These are phyloP conservation scores for Agrypnia vestita DNA, from an alignment of 1,140 invertebrate species.

Conservation along the genomic window DNA sequence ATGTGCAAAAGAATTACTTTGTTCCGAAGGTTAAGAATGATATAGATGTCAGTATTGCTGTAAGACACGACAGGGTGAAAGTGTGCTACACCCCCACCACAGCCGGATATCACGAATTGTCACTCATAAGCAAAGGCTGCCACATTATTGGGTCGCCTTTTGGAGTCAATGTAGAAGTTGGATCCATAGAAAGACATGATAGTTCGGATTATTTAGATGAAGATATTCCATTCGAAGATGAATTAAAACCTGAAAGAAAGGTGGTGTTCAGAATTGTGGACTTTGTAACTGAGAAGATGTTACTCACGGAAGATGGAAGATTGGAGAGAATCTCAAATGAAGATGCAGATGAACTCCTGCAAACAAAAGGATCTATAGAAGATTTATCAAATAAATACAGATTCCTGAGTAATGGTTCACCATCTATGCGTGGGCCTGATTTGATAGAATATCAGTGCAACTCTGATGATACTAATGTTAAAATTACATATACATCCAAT, in stretches of 20 bases:
- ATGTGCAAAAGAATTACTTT: constrained; percentile 69
- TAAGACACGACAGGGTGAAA: constrained; percentile 65
- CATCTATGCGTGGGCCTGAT: constrained; percentile 42
- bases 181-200: constrained; percentile 62
- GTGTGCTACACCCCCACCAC: constrained; percentile 67
- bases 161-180: constrained; percentile 66
- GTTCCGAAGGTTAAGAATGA: constrained; percentile 70
- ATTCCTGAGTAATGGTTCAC: constrained; percentile 30
- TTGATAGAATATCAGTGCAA: constrained; percentile 52
- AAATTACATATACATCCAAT: neutral
- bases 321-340: constrained; percentile 69
- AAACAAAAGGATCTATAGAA: constrained; percentile 51
- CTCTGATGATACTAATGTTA: constrained; percentile 4
- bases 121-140: constrained; percentile 69
- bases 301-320: constrained; percentile 70
- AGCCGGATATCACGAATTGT: constrained; percentile 70
- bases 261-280: constrained; percentile 71
- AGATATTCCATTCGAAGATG: constrained; percentile 68
- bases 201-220: constrained; percentile 67
- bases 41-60: constrained; percentile 68
- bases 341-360: constrained; percentile 49
- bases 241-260: constrained; percentile 68
- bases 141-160: constrained; percentile 71
- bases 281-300: constrained; percentile 73
- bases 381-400: constrained; percentile 51